Base-by-base conservation (phyloP, 1,140 invertebrate species). In the Trichonephila inaurata region DNA sequence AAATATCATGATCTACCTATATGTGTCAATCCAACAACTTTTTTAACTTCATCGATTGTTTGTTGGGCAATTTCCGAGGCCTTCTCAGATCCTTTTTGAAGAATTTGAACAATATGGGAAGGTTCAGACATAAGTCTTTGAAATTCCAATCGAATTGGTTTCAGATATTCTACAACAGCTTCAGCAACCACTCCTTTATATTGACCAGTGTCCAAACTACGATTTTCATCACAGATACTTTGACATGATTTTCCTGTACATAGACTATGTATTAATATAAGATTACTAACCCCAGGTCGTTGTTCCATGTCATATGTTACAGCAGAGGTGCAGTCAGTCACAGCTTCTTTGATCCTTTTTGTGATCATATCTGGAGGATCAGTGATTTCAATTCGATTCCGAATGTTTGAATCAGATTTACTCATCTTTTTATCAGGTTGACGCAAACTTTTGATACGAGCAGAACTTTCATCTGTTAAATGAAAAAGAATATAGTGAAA, bases 381-480 rank as follows among this genome's bases (percentile, higher is more conserved):
- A 33, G 96, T 97, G 2, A 99, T 95, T 89, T 98, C 97, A 83
- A 99, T 98, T 89, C 97, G 96, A 94, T 97, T 97, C 95, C 97
- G 98, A 0, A 96, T 95, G 96, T 98, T 97, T 0, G 96, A 94
- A 94, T 99, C 98, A 0, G 99, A 99, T 96, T 99, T 99, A 10
- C 99, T 99, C 99, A 99, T 99, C 96, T 99, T 99, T 95, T 98
- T 98, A 0, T 95, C 95, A 0, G 99, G 98, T 95, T 99, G 97
- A 64, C 98, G 96, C 21, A 99, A 96, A 95, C 98, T 99, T 95
- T 97, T 94, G 44, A 94, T 77, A 24, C 83, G 89, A 12, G 92
- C 85, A 85, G 10, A 82, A 21, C 24, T 93, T 21, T 69, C 24
- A 86, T 89, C 90, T 94, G 28, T 18, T 18, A 77, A 18, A 14